phyloP scores from a whole-genome alignment of 2,113 vertebrate genomes.

The Capricornis sumatraensis region DNA sequence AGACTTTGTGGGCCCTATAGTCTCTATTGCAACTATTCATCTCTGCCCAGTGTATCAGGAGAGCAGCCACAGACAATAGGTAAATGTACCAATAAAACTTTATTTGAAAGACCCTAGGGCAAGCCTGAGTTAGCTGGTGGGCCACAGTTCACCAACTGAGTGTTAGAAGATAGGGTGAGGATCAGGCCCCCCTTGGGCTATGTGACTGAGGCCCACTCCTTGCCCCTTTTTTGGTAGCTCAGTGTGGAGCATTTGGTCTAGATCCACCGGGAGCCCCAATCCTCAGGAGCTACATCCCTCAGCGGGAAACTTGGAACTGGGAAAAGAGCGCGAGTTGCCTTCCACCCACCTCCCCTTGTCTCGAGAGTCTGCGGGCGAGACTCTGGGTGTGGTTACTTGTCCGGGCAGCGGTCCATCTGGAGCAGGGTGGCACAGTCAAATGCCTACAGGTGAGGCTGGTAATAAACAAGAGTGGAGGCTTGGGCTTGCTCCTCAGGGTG shows the following conservation, averaged over 20 bases:
- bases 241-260: neutral
- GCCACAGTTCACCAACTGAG: neutral
- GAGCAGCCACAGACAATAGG: neutral
- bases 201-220: neutral
- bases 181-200: too few relatives aligned
- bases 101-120: neutral
- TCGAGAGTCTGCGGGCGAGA: neutral
- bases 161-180: neutral
- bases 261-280: neutral
- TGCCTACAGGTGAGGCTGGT: too few relatives aligned
- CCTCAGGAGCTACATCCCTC: neutral
- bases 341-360: neutral
- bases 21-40: neutral
- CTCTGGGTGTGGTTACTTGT: neutral
- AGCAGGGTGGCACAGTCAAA: neutral
- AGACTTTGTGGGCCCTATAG: neutral
- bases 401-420: neutral
- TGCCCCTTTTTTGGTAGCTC: neutral
- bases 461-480: neutral
- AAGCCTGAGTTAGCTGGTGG: neutral
- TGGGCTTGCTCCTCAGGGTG: neutral
- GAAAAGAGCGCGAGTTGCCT: neutral
- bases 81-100: neutral
- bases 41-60: neutral
- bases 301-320: neutral